Conservation (phyloP, 1,140 invertebrate species). For the Coboldia fuscipes region DNA sequence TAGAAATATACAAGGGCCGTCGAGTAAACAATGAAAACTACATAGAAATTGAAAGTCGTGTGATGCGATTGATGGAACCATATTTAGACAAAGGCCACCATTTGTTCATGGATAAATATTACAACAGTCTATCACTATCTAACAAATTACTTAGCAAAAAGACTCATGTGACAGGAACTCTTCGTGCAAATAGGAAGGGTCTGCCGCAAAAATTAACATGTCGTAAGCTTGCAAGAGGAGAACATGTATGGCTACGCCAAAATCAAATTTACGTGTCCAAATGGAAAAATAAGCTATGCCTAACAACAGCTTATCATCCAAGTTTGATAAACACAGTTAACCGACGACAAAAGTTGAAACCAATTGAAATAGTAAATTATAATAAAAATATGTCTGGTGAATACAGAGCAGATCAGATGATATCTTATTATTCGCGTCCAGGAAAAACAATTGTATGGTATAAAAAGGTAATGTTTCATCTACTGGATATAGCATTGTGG, state of each 20-base stretch:
- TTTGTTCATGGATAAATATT: constrained; percentile 15
- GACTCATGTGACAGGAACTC: constrained; percentile 10
- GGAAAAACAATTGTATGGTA: constrained; percentile 9
- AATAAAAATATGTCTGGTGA: constrained; percentile 8
- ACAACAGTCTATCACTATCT: constrained; percentile 9
- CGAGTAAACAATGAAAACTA: constrained; percentile 1
- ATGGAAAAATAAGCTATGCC: constrained; percentile 14
- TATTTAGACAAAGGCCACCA: constrained; percentile 11
- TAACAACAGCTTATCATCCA: constrained; percentile 10
- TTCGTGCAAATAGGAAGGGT: constrained; percentile 10
- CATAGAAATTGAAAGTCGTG: constrained; percentile 5
- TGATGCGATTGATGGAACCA: constrained; percentile 9
- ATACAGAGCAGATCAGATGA: constrained; percentile 9
- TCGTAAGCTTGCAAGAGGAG: constrained; percentile 10
- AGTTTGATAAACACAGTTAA: constrained; percentile 6
- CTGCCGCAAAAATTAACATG: constrained; percentile 8
- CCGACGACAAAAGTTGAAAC: constrained; percentile 7
- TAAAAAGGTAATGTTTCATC: constrained; percentile 6
- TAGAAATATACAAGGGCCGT: constrained; percentile 11
- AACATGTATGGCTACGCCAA: constrained; percentile 8
- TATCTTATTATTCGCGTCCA: constrained; percentile 7
- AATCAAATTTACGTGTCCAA: constrained; percentile 12
- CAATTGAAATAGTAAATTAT: constrained; percentile 7
- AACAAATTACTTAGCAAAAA: constrained; percentile 9
- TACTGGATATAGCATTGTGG: constrained; percentile 2